A percentile compares a stretch with the other conserved stretches of the same genome.
These are phyloP conservation scores for Cranoglanis bouderius DNA, from an alignment of 2,113 vertebrate species.

Conservation along the genomic window DNA sequence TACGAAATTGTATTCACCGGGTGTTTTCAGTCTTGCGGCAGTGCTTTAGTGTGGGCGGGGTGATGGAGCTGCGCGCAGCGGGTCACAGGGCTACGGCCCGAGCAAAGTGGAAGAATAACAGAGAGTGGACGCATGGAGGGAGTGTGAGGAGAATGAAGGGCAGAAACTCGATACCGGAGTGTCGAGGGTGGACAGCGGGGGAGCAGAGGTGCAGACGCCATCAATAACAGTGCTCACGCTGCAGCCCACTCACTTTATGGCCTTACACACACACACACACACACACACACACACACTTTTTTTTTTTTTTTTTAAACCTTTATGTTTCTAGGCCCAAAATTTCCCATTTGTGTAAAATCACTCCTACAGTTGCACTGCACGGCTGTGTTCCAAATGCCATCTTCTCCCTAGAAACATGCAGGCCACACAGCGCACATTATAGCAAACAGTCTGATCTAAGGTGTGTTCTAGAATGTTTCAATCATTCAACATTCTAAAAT, in stretches of 20 bases:
- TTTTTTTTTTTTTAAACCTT: conserved; percentile 12
- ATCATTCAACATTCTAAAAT: background rate
- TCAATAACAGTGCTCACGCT: conserved; percentile 67
- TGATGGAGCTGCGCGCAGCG: conserved; percentile 71
- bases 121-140: conserved; percentile 54
- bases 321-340: conserved; percentile 9
- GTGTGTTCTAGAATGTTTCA: background rate
- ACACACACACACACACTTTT: conserved; percentile 18
- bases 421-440: too few relatives aligned
- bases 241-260: conserved; percentile 41
- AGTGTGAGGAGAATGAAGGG: conserved; percentile 47
- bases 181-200: conserved; percentile 80
- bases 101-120: conserved; percentile 90
- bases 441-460: background rate
- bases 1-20: background rate
- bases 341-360: background rate
- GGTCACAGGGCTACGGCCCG: conserved; percentile 81
- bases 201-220: conserved; percentile 71
- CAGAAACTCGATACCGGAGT: conserved; percentile 84
- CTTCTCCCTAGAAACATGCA: background rate
- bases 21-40: background rate
- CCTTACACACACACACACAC: conserved; percentile 27
- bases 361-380: background rate
- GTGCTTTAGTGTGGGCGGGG: conserved; percentile 59
- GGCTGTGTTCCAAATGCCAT: background rate